Evolutionary conservation across 2,888 invertebrate species (phyloP), one percentile per base, ranked within the genome.

Genomic region (Helleia helle): DNA sequence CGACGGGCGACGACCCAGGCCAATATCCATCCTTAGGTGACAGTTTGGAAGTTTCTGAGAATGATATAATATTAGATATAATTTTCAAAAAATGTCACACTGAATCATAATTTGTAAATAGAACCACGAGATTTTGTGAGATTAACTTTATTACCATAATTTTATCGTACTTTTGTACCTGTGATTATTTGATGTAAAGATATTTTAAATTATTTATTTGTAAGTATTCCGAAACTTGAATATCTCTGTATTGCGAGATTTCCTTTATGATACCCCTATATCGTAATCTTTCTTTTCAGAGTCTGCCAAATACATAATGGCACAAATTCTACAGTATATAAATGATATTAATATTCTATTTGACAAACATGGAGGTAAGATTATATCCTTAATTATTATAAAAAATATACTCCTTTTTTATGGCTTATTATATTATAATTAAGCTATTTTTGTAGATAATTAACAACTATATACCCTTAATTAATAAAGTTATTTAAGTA

Each of bases 301-400:
- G 73, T 70, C 9, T 24, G 25, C 14, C 29, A 15, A 61, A 52
- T 52, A 57, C 61, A 83, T 71, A 71, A 93, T 93, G 94, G 92
- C 93, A 86, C 88, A 93, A 86, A 88, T 94, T 84, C 87, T 92
- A 86, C 89, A 91, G 76, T 91, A 90, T 76, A 88, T 93, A 84
- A 90, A 91, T 74, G 88, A 88, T 73, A 89, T 94, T 84, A 91
- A 93, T 79, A 88, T 88, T 73, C 90, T 91, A 73, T 89, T 94
- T 88, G 91, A 93, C 75, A 91, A 90, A 88, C 88, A 93, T 86
- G 91, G 93, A 87, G 94, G 94, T 94, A 76, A 90, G 90, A 36
- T 45, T 12, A 44, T 31, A 43, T 9, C 15, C 12, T 22, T 37
- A 15, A 29, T 12, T 9, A 38, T 27, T n/a, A 12, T 12, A 38